Evolutionary conservation across 2,888 invertebrate genomes (phyloP), one percentile per base, ranked within the genome.

Genomic region (Perdita meconis): DNA sequence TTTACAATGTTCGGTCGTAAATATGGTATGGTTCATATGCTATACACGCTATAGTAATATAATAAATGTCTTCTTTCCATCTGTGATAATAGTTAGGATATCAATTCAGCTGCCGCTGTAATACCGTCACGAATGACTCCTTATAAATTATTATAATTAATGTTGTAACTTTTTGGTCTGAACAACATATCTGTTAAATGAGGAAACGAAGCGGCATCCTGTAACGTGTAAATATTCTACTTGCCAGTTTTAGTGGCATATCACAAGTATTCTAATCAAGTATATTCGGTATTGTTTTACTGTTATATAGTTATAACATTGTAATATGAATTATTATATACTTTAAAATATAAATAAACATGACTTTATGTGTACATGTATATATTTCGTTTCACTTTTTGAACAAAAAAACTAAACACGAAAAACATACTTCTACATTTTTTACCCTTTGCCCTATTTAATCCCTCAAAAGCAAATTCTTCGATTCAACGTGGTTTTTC

Each of bases 1-100:
- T 78, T 75, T 77, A 77, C 86, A 83, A 81, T 81, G 82, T 87
- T 84, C 88, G 86, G 80, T 85, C 83, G 59, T 66, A 60, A 75
- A 53, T 57, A 51, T 57, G 36, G 44, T 26, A 19, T 22, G 30
- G 22, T 66, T 66, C 38, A 59, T 40, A 60, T 40, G 26, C 59
- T 64, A 57, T 59, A 57, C 16, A 44, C 42, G 36, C 40, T 73
- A 53, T 55, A 55, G 59, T 76, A 60, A 60, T 65, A 86, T 86
- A 87, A 87, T 87, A 87, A 82, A 86, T 89, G 89, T 90, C 89
- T 91, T 88, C 63, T 89, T 89, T 86, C 88, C 89, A 91, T 92
- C 91, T 91, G 91, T 91, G 91, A 91, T 92, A 92, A 89, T 91
- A 92, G 90, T 90, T 91, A 89, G 89, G 85, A 81, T 86, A 87